Evolutionary conservation across 1,140 invertebrate species (phyloP), one percentile per base, ranked within the genome.

Genomic region (Lepidurus couesii): DNA sequence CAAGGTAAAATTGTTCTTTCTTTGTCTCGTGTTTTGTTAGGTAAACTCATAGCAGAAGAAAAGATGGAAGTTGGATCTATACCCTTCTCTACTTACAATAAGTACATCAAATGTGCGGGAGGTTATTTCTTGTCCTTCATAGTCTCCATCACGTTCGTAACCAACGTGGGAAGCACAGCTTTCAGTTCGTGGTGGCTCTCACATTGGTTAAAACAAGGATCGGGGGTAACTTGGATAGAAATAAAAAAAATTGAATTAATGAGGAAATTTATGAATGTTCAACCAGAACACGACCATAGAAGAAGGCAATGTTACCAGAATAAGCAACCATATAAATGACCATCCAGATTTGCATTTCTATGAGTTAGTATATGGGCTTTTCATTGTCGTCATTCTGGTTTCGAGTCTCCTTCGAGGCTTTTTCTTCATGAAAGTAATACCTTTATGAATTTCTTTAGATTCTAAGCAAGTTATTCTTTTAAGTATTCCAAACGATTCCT

Each of bases 111-210:
- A 80, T 86, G 88, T 13, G 87, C 87, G 13, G 91, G 92, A 16
- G 90, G 91, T 6, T 87, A 86, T 79, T 80, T 86, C 1, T 53
- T 90, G 0, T 84, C 85, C 45, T 16, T 85, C 24, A 76, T 89
- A 13, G 86, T 91, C 7, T 79, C 91, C 44, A 75, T 89, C 0
- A 84, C 85, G 26, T 90, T 91, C 79, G 81, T 89, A 3, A 45
- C 90, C 8, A 90, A 89, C 80, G 87, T 91, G 43, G 87, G 86
- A 1, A 86, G 87, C 21, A 86, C 87, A 77, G 83, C 86, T 0
- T 90, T 91, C 78, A 89, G 89, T 79, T 89, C 88, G 76, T 91
- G 90, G 87, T 92, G 91, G 90, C 84, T 93, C 1, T 88, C 90
- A 7, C 83, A 86, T 79, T 93, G 91, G 91, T 85, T 92, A 42